Evolutionary conservation across 1,140 invertebrate genomes (phyloP).

Genomic region (Gryon sp.): DNA sequence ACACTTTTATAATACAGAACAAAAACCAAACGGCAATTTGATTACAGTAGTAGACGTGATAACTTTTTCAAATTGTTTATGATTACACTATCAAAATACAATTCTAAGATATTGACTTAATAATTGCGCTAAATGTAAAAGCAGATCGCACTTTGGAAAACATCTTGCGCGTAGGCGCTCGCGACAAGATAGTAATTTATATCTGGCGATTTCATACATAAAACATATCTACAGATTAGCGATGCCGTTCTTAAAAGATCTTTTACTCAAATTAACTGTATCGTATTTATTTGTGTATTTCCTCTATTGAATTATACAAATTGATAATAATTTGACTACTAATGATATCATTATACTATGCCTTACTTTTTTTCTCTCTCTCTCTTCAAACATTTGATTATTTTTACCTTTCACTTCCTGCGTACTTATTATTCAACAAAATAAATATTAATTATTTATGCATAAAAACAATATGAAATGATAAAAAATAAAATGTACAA

Average conservation of each 20-base stretch:
- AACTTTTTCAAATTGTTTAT: conserved; percentile 2
- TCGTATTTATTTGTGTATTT: conserved; percentile 27
- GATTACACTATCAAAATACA: conserved; percentile 8
- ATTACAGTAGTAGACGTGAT: not conserved
- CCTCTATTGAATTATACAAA: conserved; percentile 15
- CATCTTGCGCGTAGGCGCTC: conserved; percentile 65
- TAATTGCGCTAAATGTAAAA: conserved; percentile 43
- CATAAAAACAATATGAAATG: no score
- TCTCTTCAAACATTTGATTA: no score
- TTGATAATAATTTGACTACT: no score
- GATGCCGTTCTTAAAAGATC: conserved; percentile 51
- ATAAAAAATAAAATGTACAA: no score
- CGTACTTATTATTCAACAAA: no score
- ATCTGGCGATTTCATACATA: conserved; percentile 68
- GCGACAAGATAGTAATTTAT: conserved; percentile 65
- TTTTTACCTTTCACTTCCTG: no score
- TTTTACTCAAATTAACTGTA: conserved; percentile 39
- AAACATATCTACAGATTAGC: conserved; percentile 65
- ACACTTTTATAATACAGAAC: no score
- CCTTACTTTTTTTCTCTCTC: no score
- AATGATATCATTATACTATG: no score
- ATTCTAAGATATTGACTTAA: conserved; percentile 34
- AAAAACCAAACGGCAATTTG: not conserved
- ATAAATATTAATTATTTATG: no score
- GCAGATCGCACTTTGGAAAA: conserved; percentile 39